phyloP scores from a whole-genome alignment of 2,797 vertebrate genomes.

The Pipistrellus pipistrellus region DNA sequence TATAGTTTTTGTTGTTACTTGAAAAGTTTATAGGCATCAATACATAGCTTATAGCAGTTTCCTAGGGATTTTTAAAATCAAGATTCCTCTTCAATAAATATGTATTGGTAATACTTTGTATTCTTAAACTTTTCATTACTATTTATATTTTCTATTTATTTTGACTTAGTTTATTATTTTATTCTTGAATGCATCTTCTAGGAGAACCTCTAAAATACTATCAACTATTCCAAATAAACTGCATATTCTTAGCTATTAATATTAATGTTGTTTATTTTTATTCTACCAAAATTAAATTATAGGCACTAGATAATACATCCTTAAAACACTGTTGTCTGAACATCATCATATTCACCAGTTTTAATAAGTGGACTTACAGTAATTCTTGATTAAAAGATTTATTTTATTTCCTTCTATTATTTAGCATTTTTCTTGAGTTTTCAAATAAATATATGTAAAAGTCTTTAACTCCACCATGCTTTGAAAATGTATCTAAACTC shows the following conservation, averaged over 20 bases:
- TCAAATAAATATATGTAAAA: slow-evolving; percentile 68
- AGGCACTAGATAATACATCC: slow-evolving; percentile 51
- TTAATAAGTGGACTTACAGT: slow-evolving; percentile 65
- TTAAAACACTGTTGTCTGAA: slow-evolving; percentile 53
- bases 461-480: slow-evolving; percentile 65
- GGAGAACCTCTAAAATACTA: slow-evolving; percentile 69
- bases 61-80: slow-evolving; percentile 66
- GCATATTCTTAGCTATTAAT: slow-evolving; percentile 77
- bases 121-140: slow-evolving; percentile 61
- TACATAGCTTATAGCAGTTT: slow-evolving; percentile 36
- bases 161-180: slow-evolving; percentile 73
- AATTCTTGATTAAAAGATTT: slow-evolving; percentile 59
- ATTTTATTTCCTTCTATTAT: slow-evolving; percentile 61
- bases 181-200: slow-evolving; percentile 57
- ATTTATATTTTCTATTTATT: slow-evolving; percentile 73
- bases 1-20: slow-evolving; percentile 53
- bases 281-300: slow-evolving; percentile 69
- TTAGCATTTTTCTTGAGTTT: slow-evolving; percentile 66
- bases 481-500: slow-evolving; percentile 61
- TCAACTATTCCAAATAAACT: slow-evolving; percentile 76
- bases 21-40: not conserved
- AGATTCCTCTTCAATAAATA: slow-evolving; percentile 65
- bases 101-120: slow-evolving; percentile 68
- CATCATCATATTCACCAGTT: slow-evolving; percentile 53
- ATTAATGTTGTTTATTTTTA: slow-evolving; percentile 72